phyloP scores from a whole-genome alignment of 2,888 invertebrate species.

The Dioctria rufipes region DNA sequence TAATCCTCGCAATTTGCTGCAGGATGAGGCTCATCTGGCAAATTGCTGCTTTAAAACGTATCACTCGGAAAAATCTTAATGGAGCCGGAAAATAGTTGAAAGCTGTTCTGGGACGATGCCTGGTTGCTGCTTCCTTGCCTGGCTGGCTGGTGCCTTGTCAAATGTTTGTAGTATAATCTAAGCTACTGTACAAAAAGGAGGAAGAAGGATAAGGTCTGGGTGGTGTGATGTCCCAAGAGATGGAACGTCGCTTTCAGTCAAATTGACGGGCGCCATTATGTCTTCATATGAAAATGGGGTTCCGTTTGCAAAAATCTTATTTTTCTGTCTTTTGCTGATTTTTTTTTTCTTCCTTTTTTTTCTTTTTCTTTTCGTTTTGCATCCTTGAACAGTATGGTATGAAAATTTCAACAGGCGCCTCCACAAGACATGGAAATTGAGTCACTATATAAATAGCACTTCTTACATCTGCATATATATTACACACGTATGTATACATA shows the following conservation, averaged over 20 bases:
- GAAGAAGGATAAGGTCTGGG: too few relatives aligned
- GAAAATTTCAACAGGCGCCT: conserved; percentile 24
- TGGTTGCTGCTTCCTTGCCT: not conserved
- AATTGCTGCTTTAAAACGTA: conserved; percentile 44
- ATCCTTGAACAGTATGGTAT: not conserved
- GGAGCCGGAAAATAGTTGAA: conserved; percentile 49
- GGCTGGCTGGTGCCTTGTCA: too few relatives aligned
- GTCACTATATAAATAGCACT: not conserved
- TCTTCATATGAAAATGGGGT: conserved; percentile 30
- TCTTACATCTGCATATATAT: not conserved
- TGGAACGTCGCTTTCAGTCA: conserved; percentile 41
- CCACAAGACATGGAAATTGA: conserved; percentile 4
- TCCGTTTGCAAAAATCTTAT: conserved; percentile 18
- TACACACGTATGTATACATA: not conserved
- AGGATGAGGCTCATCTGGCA: conserved; percentile 39
- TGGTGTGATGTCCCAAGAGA: conserved; percentile 18
- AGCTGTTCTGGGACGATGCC: conserved; percentile 8
- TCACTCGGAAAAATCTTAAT: conserved; percentile 50
- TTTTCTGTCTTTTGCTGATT: conserved; percentile 1
- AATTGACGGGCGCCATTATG: conserved; percentile 52
- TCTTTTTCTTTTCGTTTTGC: not conserved
- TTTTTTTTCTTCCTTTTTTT: too few relatives aligned
- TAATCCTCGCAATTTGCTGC: conserved; percentile 42
- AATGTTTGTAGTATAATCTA: too few relatives aligned
- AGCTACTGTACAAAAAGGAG: too few relatives aligned